phyloP scores from a whole-genome alignment of 2,888 invertebrate genomes.

The Schizaphis graminum region DNA sequence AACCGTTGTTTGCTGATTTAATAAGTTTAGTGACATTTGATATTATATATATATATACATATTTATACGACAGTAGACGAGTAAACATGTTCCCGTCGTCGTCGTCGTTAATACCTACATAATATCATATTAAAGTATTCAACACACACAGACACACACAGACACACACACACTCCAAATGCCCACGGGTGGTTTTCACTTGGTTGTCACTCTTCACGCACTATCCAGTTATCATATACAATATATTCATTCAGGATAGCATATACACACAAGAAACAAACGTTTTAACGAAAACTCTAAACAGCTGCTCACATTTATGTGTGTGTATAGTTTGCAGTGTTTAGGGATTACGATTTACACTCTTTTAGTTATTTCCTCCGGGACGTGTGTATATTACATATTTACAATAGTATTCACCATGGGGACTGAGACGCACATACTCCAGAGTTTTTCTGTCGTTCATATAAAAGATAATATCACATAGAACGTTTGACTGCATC shows the following conservation, averaged over 20 bases:
- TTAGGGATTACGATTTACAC: constrained; percentile 18
- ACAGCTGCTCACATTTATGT: not conserved
- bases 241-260: not conserved
- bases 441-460: not conserved
- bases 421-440: not conserved
- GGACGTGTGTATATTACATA: not conserved
- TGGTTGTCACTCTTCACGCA: not conserved
- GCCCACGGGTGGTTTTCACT: constrained; percentile 1
- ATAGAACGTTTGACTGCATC: not conserved
- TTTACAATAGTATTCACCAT: not conserved
- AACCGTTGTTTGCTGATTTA: not conserved
- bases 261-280: not conserved
- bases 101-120: not conserved
- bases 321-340: not conserved
- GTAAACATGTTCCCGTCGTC: not conserved
- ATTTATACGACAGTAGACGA: not conserved
- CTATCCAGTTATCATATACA: not conserved
- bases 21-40: not conserved
- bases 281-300: constrained; percentile 15
- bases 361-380: not conserved
- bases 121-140: not conserved
- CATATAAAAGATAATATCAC: not conserved
- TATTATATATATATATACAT: not conserved
- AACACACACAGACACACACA: not conserved
- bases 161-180: not conserved